Conservation (phyloP, 2,888 invertebrate species). For the Brachynemurus nebulosus region DNA sequence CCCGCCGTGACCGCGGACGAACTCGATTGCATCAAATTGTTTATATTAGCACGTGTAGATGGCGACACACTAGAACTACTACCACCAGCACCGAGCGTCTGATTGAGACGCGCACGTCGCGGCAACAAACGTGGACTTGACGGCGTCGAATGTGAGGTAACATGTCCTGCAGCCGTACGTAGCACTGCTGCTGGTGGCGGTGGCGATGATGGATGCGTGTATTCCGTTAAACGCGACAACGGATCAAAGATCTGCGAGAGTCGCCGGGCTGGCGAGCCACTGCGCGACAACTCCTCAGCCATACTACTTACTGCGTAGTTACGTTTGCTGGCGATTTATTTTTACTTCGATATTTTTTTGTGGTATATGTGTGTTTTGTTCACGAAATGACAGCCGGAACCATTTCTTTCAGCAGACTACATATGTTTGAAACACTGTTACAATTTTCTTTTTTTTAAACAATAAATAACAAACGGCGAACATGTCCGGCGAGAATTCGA, state of each 20-base stretch:
- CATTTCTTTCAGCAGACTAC: neutral
- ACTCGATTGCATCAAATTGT: constrained; percentile 23
- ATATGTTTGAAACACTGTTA: no score
- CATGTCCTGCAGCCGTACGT: constrained; percentile 13
- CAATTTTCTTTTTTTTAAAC: neutral
- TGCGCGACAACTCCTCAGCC: constrained; percentile 39
- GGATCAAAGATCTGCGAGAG: constrained; percentile 75
- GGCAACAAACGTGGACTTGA: constrained; percentile 60
- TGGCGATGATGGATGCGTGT: constrained; percentile 28
- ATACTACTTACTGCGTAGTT: no score
- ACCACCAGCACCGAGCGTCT: constrained; percentile 45
- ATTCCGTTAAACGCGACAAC: constrained; percentile 56
- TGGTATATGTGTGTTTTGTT: neutral
- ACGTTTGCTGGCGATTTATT: no score
- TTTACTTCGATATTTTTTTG: neutral
- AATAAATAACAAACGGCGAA: neutral
- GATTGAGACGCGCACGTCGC: constrained; percentile 28
- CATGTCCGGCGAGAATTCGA: neutral
- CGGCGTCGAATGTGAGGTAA: constrained; percentile 43
- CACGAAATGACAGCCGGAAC: constrained; percentile 1
- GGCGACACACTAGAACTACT: constrained; percentile 46
- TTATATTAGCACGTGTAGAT: constrained; percentile 19
- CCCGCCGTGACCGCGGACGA: neutral
- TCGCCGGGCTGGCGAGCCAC: constrained; percentile 47
- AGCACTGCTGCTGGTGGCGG: constrained; percentile 13